Evolutionary conservation across 2,888 invertebrate genomes (phyloP), one percentile per base, ranked within the genome.

Genomic region (Harpagoxenus sublaevis): DNA sequence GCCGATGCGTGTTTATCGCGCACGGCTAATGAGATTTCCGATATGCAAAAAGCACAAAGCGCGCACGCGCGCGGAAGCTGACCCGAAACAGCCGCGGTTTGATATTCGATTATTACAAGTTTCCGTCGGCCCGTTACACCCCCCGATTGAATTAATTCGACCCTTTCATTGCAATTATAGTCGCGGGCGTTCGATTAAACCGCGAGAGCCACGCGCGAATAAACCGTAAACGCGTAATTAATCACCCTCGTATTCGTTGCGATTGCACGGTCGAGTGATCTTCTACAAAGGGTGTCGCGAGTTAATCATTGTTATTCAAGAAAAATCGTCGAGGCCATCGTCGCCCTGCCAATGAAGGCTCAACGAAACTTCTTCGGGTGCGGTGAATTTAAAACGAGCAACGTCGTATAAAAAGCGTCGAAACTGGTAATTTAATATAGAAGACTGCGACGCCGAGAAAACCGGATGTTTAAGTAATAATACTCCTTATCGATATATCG

Each of bases 351-450:
- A 12, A 39, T 28, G 18, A 48, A 45, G 42, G 23, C 5, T 28
- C 35, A 60, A n/a, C 48, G 45, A 84, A 90, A 90, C 83, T 88
- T 89, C 28, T 42, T 28, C 9, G 77, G 6, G 53, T 70, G 63
- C 78, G 68, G 71, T 84, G 88, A 88, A 90, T 90, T 86, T 87
- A 86, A 89, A 90, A 85, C 88, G 86, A 88, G 77, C 71, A n/a
- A 62, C 73, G 28, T 45, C 82, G 82, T 84, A 15, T 62, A 65
- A 79, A 65, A 79, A 63, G 78, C 83, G 77, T 60, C 57, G 66
- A 90, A 89, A 81, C 86, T 85, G 77, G 60, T 89, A 86, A 90
- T 90, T 90, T 86, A 90, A 89, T 90, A 84, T 82, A 85, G 51
- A 74, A 55, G 45, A 60, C 12, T 35, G 48, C 53, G 39, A 53